phyloP scores from a whole-genome alignment of 2,888 invertebrate species.

The Caenorhabditis macrosperma region DNA sequence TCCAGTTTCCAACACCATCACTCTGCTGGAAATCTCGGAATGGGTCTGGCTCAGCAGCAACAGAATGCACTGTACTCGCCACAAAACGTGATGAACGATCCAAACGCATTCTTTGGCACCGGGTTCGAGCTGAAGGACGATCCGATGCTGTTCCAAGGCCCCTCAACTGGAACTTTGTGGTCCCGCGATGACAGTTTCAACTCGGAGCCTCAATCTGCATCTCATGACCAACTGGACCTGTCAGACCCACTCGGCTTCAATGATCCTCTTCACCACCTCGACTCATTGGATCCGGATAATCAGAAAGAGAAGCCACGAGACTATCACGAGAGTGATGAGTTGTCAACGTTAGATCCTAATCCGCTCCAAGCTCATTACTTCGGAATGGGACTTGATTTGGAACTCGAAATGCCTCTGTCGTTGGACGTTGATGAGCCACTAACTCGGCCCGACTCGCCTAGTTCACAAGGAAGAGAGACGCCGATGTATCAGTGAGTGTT shows the following conservation, averaged over 20 bases:
- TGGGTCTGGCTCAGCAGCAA: background rate
- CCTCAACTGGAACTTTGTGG: conserved; percentile 1
- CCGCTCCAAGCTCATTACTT: background rate
- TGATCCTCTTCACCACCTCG: conserved; percentile 16
- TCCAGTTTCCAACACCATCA: conserved; percentile 23
- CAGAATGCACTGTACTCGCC: conserved; percentile 30
- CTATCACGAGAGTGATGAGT: background rate
- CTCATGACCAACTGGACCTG: conserved; percentile 31
- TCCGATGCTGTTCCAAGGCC: conserved; percentile 13
- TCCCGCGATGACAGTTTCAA: conserved; percentile 36
- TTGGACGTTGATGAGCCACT: conserved; percentile 40
- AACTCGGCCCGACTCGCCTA: conserved; percentile 21
- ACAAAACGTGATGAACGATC: conserved; percentile 18
- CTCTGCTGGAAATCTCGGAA: conserved; percentile 5
- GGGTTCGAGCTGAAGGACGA: conserved; percentile 31
- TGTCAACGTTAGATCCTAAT: conserved; percentile 11
- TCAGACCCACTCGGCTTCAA: conserved; percentile 10
- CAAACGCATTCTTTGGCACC: conserved; percentile 19
- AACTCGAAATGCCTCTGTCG: conserved; percentile 19
- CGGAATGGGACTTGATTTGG: conserved; percentile 15
- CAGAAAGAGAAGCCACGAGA: conserved; percentile 1
- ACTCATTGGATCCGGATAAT: background rate
- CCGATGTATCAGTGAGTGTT: conserved; percentile 14
- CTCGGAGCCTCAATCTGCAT: background rate
- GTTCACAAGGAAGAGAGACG: conserved; percentile 20